Evolutionary conservation across 2,113 vertebrate species (phyloP), one percentile per base, ranked within the genome.

Genomic region (Passerina amoena): DNA sequence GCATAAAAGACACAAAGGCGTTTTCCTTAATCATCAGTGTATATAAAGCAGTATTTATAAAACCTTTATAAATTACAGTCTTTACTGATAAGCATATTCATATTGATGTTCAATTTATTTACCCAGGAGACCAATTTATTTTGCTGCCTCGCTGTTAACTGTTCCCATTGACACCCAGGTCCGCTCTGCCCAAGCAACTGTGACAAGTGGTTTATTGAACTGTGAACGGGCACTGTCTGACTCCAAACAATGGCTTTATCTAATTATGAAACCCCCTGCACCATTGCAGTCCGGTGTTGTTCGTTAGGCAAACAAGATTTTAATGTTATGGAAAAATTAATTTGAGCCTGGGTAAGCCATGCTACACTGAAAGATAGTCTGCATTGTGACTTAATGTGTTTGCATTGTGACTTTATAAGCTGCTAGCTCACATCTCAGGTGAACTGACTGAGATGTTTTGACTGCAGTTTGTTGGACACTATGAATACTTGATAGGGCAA

Each of bases 121-220:
- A 98, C 98, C 97, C 98, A 91, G 96, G 98, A 98, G 98, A 98
- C 98, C 98, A 99, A 98, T 98, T 99, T 98, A 98, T 98, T 98
- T 98, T 8, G 47, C 96, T 98, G 75, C 95, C 96, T 98, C 85
- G 6, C 84, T 96, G 93, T 97, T 98, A 97, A 98, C 96, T 97
- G 97, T 98, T 98, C 98, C 96, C 97, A 98, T 97, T 98, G 98
- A 98, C 98, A 98, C 96, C 94, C 94, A 97, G 96, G 96, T 98
- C 98, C 97, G 97, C 98, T 98, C 97, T 97, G 96, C 97, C 97
- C 98, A 98, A 98, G 98, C 97, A 98, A 97, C 97, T 98, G 98
- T 98, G 98, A 98, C 98, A 98, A 98, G 97, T 97, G 98, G 98
- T 98, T 98, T 98, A 98, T 98, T 98, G 98, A 98, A 98, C 98